phyloP scores from a whole-genome alignment of 2,113 vertebrate species.

The Entelurus aequoreus region DNA sequence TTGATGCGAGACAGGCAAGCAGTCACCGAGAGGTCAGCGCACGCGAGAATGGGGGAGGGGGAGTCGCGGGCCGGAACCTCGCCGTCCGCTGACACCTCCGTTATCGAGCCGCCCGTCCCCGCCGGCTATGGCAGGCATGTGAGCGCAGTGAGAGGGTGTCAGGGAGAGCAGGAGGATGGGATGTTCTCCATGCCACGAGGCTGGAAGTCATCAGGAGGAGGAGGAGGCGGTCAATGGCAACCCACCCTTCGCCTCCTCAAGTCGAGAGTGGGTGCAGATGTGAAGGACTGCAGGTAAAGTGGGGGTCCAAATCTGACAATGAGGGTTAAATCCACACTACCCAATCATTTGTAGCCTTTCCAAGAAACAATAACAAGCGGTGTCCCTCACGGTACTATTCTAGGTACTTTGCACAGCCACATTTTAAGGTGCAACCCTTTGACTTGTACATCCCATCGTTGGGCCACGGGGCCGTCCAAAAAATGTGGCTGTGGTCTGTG shows the following conservation, averaged over 20 bases:
- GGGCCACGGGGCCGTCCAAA: no score
- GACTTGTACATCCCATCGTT: no score
- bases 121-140: slow-evolving; percentile 41
- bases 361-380: background rate
- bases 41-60: slow-evolving; percentile 1
- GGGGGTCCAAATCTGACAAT: slow-evolving; percentile 43
- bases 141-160: slow-evolving; percentile 32
- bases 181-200: slow-evolving; percentile 40
- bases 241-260: background rate
- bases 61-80: slow-evolving; percentile 15
- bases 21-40: slow-evolving; percentile 39
- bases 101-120: slow-evolving; percentile 43
- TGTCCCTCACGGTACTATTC: background rate
- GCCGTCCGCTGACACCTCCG: slow-evolving; percentile 32
- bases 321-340: slow-evolving; percentile 26
- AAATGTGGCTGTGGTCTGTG: no score
- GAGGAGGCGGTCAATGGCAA: slow-evolving; percentile 20
- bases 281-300: slow-evolving; percentile 46
- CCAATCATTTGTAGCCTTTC: background rate
- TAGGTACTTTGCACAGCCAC: no score
- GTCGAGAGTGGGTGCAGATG: slow-evolving; percentile 61
- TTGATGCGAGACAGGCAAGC: slow-evolving; percentile 35
- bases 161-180: slow-evolving; percentile 41
- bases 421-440: no score
- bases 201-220: slow-evolving; percentile 36